Evolutionary conservation across 2,113 vertebrate species (phyloP).

Genomic region (Bothrops jararaca): DNA sequence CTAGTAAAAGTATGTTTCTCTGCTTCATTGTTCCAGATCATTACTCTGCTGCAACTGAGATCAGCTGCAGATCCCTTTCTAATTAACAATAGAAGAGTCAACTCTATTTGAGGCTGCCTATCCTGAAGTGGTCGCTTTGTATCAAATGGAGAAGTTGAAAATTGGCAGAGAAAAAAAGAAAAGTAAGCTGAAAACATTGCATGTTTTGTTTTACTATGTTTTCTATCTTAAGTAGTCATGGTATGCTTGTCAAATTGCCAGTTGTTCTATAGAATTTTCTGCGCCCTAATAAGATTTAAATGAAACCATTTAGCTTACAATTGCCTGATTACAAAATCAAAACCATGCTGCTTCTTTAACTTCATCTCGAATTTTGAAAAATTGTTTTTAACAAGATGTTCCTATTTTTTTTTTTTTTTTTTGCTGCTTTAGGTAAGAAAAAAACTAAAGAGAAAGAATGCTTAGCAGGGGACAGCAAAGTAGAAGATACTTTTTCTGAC

Average conservation of each 20-base stretch:
- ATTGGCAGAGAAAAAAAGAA: conserved; percentile 76
- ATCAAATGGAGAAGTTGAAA: conserved; percentile 72
- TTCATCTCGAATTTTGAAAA: not conserved
- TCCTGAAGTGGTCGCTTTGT: conserved; percentile 78
- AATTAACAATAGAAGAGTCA: conserved; percentile 84
- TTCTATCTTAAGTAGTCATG: not conserved
- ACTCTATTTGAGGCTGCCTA: conserved; percentile 81
- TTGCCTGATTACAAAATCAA: not conserved
- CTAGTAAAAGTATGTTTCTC: not conserved
- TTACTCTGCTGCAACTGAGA: conserved; percentile 76
- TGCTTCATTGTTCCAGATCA: conserved; percentile 72
- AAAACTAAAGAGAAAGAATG: not conserved
- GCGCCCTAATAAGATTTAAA: not conserved
- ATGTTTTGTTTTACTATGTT: not conserved
- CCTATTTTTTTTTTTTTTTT: not conserved
- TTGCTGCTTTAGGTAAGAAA: not conserved
- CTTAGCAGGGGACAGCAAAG: not conserved
- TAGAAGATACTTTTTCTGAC: not conserved
- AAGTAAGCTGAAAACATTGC: conserved; percentile 68
- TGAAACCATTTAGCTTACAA: not conserved
- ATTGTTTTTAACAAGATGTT: not conserved
- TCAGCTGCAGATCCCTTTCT: conserved; percentile 64
- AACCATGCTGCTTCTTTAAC: not conserved
- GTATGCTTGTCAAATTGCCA: not conserved
- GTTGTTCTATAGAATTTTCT: not conserved